Conservation (phyloP, 2,113 vertebrate genomes). For the Embiotoca jacksoni region DNA sequence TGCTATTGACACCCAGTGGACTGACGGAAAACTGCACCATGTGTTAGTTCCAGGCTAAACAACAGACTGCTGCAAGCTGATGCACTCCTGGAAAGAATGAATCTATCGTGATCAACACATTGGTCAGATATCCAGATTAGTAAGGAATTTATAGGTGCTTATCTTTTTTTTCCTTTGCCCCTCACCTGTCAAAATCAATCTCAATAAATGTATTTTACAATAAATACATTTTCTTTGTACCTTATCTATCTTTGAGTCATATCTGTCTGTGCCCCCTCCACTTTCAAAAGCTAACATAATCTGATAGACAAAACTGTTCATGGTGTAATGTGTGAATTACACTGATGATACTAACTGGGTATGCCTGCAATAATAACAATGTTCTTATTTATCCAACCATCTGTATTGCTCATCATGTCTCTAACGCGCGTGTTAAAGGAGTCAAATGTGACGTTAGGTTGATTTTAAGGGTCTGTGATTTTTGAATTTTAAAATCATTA, state of each 20-base stretch:
- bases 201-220: constrained; percentile 72
- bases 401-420: too few species aligned
- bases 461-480: too few species aligned
- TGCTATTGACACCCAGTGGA: constrained; percentile 46
- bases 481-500: too few species aligned
- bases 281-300: too few species aligned
- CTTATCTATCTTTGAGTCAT: neutral
- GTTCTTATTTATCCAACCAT: too few species aligned
- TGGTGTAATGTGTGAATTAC: too few species aligned
- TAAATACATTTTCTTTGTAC: constrained; percentile 39
- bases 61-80: neutral
- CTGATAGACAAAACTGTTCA: too few species aligned
- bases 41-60: neutral
- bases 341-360: too few species aligned
- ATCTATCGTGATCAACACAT: neutral
- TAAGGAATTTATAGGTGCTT: constrained; percentile 38
- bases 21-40: constrained; percentile 10
- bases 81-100: neutral
- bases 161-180: constrained; percentile 25
- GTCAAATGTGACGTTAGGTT: too few species aligned
- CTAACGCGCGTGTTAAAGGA: too few species aligned
- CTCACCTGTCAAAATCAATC: constrained; percentile 33
- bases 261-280: neutral
- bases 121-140: constrained; percentile 6
- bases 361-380: too few species aligned